phyloP scores from a whole-genome alignment of 2,797 vertebrate genomes.

The Chelonia mydas region DNA sequence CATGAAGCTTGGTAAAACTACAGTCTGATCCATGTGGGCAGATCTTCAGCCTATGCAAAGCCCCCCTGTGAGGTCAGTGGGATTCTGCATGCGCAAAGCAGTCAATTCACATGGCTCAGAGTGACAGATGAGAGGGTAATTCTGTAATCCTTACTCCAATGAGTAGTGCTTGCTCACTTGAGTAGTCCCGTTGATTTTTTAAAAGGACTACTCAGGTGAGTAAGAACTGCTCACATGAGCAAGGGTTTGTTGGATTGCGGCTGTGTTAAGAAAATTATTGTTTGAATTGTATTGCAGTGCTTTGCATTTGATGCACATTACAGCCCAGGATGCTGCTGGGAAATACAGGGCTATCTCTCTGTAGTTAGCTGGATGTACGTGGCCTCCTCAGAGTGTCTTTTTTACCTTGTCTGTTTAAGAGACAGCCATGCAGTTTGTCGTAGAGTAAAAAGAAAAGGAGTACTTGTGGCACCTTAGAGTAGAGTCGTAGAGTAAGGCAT shows the following conservation, averaged over 20 bases:
- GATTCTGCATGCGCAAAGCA: not conserved
- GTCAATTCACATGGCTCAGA: not conserved
- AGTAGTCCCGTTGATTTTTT: not conserved
- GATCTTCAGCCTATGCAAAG: not conserved
- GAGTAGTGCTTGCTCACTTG: not conserved
- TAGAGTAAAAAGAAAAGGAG: not conserved
- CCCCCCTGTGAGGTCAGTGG: not conserved
- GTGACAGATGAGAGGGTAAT: not conserved
- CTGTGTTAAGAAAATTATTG: not conserved
- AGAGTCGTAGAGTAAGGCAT: not conserved
- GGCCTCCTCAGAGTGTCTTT: conserved; percentile 5
- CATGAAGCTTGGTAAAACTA: not conserved
- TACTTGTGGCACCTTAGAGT: no score
- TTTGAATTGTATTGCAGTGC: not conserved
- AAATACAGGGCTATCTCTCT: not conserved
- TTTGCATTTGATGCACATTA: not conserved
- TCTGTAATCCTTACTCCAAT: not conserved
- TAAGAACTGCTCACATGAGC: not conserved
- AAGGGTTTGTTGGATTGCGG: not conserved
- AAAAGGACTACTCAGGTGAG: not conserved
- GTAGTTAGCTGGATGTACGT: conserved; percentile 3
- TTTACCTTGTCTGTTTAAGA: conserved; percentile 15
- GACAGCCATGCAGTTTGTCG: not conserved
- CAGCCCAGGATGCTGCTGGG: not conserved
- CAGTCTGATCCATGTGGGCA: no score